These are phyloP conservation scores for Gonioctena quinquepunctata DNA, from an alignment of 1,140 invertebrate species.

Conservation along the genomic window DNA sequence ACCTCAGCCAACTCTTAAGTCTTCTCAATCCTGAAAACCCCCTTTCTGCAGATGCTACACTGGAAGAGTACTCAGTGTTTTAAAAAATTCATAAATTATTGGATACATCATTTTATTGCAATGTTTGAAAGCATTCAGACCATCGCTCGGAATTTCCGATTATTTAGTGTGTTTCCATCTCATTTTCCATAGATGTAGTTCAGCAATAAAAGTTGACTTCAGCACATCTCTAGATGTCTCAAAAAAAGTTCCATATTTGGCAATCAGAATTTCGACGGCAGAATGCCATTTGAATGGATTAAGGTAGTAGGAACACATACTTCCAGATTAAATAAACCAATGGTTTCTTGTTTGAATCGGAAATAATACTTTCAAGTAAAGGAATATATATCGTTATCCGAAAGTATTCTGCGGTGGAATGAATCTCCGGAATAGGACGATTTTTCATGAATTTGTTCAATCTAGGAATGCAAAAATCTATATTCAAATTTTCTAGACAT, in stretches of 20 bases:
- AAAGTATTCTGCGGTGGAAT: too few species aligned
- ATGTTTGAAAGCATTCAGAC: too few species aligned
- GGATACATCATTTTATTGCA: too few species aligned
- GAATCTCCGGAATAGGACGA: background rate
- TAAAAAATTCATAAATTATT: too few species aligned
- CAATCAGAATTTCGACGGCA: background rate
- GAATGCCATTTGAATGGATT: background rate
- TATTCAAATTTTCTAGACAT: too few species aligned
- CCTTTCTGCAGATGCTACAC: background rate
- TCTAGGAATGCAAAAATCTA: background rate
- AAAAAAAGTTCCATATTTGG: background rate
- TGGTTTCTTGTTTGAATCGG: background rate
- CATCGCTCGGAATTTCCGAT: background rate
- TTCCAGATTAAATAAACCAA: background rate
- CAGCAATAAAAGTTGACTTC: background rate
- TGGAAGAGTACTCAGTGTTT: background rate
- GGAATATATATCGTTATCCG: too few species aligned
- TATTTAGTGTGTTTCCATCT: background rate
- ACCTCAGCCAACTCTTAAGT: background rate
- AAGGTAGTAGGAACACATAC: too few species aligned
- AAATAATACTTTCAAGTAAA: too few species aligned
- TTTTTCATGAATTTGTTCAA: slow-evolving; percentile 6
- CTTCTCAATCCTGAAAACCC: background rate
- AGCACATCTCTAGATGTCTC: background rate
- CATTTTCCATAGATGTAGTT: too few species aligned